Evolutionary conservation across 1,140 invertebrate species (phyloP).

Genomic region (Gerris buenoi): DNA sequence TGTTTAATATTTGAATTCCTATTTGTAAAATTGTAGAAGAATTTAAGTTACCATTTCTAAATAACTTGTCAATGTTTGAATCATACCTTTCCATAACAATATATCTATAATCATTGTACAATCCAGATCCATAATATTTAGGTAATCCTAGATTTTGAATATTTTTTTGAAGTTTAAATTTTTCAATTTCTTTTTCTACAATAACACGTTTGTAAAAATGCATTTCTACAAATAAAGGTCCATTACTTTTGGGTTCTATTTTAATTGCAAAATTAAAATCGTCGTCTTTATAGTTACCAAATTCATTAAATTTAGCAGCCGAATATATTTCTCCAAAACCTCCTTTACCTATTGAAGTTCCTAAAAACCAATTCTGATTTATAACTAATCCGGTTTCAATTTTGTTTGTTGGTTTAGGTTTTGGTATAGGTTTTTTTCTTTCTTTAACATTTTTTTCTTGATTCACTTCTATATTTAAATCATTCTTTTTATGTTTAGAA

Average conservation of each 20-base stretch:
- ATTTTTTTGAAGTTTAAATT: conserved; percentile 55
- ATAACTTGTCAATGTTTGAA: conserved; percentile 68
- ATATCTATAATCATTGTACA: conserved; percentile 68
- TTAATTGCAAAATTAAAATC: not conserved
- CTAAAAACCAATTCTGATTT: conserved; percentile 69
- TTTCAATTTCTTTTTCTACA: conserved; percentile 42
- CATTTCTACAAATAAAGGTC: not conserved
- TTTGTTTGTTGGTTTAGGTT: not conserved
- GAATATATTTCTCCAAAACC: conserved; percentile 87
- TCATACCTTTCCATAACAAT: conserved; percentile 83
- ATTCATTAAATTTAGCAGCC: conserved; percentile 24
- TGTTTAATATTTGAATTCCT: conserved; percentile 22
- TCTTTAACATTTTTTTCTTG: not conserved
- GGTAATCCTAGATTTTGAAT: conserved; percentile 73
- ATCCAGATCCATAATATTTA: conserved; percentile 63
- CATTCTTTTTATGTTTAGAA: not conserved
- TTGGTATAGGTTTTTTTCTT: not conserved
- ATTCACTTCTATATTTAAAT: not conserved
- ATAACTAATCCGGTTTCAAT: conserved; percentile 16
- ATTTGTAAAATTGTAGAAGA: not conserved
- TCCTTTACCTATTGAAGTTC: conserved; percentile 73
- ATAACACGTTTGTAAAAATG: not conserved
- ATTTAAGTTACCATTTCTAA: conserved; percentile 43
- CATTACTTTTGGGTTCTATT: not conserved
- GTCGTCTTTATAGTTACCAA: not conserved